A percentile compares a stretch with the other conserved stretches of the same genome.
phyloP scores from a whole-genome alignment of 1,140 invertebrate species.

The Sycobia sp. region DNA sequence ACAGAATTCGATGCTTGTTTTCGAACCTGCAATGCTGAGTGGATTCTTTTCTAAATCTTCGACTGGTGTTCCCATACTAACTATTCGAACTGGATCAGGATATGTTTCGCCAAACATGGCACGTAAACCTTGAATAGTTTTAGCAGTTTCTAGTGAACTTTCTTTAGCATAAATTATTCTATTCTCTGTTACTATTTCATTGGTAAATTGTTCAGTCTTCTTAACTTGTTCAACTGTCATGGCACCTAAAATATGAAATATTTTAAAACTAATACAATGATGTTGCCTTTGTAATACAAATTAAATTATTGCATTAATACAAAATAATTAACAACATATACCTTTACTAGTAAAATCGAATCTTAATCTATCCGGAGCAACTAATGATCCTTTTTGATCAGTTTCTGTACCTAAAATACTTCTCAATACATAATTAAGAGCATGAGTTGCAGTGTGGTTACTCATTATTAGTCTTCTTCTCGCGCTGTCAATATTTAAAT shows the following conservation, averaged over 20 bases:
- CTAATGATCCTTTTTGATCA: conserved; percentile 97
- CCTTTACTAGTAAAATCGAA: conserved; percentile 98
- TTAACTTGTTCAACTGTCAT: conserved; percentile 88
- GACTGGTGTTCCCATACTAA: conserved; percentile 91
- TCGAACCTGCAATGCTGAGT: conserved; percentile 72
- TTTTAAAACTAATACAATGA: too few species aligned
- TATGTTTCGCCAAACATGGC: conserved; percentile 99
- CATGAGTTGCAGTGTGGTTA: conserved; percentile 98
- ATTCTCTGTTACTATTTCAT: conserved; percentile 80
- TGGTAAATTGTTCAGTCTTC: conserved; percentile 79
- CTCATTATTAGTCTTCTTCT: conserved; percentile 92
- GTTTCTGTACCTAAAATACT: conserved; percentile 87
- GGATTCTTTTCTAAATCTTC: conserved; percentile 90
- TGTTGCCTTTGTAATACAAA: too few species aligned
- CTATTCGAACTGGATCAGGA: conserved; percentile 97
- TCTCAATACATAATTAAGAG: conserved; percentile 92
- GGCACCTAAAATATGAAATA: conserved; percentile 61
- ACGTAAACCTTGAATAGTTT: conserved; percentile 90
- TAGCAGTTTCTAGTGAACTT: conserved; percentile 81
- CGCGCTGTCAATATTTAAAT: conserved; percentile 81
- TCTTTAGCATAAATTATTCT: conserved; percentile 89
- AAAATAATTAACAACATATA: conserved; percentile 11
- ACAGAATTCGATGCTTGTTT: conserved; percentile 99
- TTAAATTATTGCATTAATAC: too few species aligned
- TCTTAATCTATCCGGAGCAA: conserved; percentile 92